Conservation (phyloP, 2,797 vertebrate species). For the Etheostoma nigrum region DNA sequence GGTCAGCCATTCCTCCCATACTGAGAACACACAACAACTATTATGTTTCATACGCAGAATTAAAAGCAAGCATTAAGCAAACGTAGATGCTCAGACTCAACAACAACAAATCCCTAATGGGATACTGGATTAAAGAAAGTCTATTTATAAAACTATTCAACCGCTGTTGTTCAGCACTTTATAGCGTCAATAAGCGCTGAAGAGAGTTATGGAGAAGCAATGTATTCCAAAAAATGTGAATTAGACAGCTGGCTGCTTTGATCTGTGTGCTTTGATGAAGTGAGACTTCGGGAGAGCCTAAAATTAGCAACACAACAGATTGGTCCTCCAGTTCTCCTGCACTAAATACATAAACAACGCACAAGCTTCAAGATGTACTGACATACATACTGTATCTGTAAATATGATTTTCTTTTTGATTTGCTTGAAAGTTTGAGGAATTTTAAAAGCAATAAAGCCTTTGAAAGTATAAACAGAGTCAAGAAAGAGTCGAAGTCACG, state of each 20-base stretch:
- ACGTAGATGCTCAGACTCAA: conserved; percentile 20
- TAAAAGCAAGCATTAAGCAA: conserved; percentile 24
- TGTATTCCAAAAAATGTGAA: conserved; percentile 31
- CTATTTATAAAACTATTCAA: conserved; percentile 13
- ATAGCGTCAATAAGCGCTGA: conserved; percentile 20
- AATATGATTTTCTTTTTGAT: not conserved
- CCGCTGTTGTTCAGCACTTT: conserved; percentile 11
- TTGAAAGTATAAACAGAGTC: conserved; percentile 9
- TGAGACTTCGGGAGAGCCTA: conserved; percentile 13
- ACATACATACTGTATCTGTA: too few relatives aligned
- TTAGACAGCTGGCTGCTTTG: conserved; percentile 51
- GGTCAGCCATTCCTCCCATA: conserved; percentile 27
- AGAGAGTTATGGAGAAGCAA: conserved; percentile 16
- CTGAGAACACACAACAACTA: not conserved
- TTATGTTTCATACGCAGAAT: conserved; percentile 15
- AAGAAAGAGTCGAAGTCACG: not conserved
- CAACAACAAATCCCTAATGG: conserved; percentile 17
- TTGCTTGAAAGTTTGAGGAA: not conserved
- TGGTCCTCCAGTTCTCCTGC: conserved; percentile 9
- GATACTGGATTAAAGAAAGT: conserved; percentile 19
- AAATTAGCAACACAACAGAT: conserved; percentile 39
- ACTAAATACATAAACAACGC: conserved; percentile 9
- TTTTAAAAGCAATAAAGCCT: not conserved
- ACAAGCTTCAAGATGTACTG: not conserved
- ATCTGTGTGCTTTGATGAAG: conserved; percentile 40